Evolutionary conservation across 2,797 vertebrate genomes (phyloP).

Genomic region (Thamnophis elegans): DNA sequence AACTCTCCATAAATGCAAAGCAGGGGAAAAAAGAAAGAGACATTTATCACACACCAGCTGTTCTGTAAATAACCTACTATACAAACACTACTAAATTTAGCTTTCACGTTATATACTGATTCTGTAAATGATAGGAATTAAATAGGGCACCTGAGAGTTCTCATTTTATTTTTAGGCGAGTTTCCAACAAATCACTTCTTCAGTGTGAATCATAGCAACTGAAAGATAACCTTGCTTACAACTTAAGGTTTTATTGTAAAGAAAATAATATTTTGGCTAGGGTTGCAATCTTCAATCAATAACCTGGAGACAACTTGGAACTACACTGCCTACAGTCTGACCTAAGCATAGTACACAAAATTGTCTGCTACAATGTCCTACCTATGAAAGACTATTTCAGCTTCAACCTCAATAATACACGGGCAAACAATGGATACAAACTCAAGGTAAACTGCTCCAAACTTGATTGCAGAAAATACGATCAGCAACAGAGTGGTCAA

Average conservation of each 20-base stretch:
- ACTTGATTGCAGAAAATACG: no score
- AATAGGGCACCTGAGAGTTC: constrained; percentile 10
- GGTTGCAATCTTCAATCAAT: neutral
- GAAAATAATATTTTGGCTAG: neutral
- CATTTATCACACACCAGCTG: constrained; percentile 18
- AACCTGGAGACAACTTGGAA: no score
- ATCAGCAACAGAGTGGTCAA: no score
- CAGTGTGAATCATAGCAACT: neutral
- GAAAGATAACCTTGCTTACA: neutral
- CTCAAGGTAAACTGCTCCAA: no score
- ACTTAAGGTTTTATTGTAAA: neutral
- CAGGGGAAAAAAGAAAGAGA: neutral
- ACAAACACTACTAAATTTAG: constrained; percentile 30
- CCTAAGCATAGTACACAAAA: no score
- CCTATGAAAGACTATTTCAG: no score
- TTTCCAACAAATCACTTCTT: neutral
- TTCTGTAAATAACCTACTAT: constrained; percentile 14
- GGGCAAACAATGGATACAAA: no score
- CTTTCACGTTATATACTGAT: constrained; percentile 9
- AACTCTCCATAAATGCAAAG: neutral
- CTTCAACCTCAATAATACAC: no score
- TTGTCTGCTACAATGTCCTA: no score
- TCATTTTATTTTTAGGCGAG: constrained; percentile 12
- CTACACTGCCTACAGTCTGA: no score
- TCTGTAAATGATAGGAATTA: constrained; percentile 16